These are phyloP conservation scores for Sebastes matsubarae DNA, from an alignment of 2,797 vertebrate genomes.

Conservation along the genomic window DNA sequence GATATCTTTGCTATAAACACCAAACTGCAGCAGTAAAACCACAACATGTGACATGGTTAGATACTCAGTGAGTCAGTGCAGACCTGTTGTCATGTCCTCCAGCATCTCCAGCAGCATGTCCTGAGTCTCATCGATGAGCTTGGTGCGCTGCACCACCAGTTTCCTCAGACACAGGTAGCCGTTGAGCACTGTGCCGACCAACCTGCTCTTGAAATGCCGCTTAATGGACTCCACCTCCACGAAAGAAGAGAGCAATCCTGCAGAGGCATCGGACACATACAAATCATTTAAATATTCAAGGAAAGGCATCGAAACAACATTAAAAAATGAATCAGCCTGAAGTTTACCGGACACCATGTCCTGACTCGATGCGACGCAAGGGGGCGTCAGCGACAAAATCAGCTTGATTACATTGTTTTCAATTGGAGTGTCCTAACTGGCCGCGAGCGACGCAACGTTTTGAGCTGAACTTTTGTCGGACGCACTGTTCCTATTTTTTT, in stretches of 20 bases:
- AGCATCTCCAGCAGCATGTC: conserved; percentile 99
- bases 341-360: neutral
- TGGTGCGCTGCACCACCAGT: conserved; percentile 96
- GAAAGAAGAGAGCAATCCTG: conserved; percentile 96
- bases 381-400: no score
- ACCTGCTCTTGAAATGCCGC: conserved; percentile 95
- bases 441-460: no score
- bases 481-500: no score
- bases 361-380: no score
- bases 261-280: conserved; percentile 2
- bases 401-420: no score
- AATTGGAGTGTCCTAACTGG: no score
- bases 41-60: neutral
- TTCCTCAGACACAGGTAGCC: conserved; percentile 97
- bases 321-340: neutral
- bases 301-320: neutral
- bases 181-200: conserved; percentile 98
- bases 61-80: neutral
- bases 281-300: neutral
- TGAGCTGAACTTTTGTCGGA: no score
- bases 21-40: neutral
- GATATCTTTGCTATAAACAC: neutral
- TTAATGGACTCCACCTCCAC: conserved; percentile 99
- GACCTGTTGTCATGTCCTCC: conserved; percentile 99
- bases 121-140: conserved; percentile 98